These are phyloP conservation scores for Tragelaphus scriptus DNA, from an alignment of 2,113 vertebrate species.

Conservation along the genomic window DNA sequence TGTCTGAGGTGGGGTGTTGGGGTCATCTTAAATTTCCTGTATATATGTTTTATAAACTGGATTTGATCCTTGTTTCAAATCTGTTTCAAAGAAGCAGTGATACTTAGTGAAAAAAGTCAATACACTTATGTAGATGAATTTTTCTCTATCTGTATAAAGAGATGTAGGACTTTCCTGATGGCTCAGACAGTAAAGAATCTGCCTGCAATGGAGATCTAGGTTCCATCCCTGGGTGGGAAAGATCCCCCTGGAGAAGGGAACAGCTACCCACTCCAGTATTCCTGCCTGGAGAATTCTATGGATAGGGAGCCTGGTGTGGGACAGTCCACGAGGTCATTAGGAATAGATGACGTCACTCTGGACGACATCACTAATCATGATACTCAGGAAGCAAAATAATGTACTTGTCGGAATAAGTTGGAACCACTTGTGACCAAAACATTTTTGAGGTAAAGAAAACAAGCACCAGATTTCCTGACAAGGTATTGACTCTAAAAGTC, in stretches of 20 bases:
- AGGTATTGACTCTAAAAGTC: neutral
- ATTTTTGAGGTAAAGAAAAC: neutral
- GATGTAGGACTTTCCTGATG: neutral
- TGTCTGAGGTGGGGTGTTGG: neutral
- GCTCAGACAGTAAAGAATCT: neutral
- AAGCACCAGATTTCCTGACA: neutral
- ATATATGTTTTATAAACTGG: neutral
- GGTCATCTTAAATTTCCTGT: neutral
- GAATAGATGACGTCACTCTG: neutral
- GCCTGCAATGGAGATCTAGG: neutral
- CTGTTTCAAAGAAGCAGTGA: neutral
- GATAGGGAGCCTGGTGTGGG: neutral
- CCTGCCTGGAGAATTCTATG: neutral
- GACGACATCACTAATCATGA: neutral
- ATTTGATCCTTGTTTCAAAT: neutral
- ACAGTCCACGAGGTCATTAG: neutral
- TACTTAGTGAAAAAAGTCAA: neutral
- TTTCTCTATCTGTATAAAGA: neutral
- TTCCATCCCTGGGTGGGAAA: neutral
- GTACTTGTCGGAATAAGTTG: neutral
- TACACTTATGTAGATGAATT: neutral
- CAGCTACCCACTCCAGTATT: neutral
- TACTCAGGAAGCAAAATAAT: neutral
- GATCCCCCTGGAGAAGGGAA: neutral
- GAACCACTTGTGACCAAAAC: neutral